Percentiles rank a stretch among this genome's conserved stretches.
phyloP scores from a whole-genome alignment of 2,797 vertebrate species.

The Myioborus melanocephalus region DNA sequence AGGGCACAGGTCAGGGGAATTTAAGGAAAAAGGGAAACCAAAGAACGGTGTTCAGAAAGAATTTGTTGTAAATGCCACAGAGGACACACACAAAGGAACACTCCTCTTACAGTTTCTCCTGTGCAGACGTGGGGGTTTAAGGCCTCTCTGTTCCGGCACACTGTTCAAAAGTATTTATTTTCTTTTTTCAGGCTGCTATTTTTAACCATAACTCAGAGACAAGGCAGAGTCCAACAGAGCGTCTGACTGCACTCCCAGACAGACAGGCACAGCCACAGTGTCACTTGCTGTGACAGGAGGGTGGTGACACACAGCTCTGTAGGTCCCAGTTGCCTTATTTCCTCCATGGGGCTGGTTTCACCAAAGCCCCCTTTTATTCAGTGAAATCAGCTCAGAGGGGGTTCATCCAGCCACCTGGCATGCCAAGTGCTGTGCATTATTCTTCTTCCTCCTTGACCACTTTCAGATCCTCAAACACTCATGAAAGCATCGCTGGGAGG shows the following conservation, averaged over 20 bases:
- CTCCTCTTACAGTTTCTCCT: background rate
- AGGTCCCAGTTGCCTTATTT: background rate
- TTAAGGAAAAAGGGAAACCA: background rate
- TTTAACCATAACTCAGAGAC: background rate
- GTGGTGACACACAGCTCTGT: background rate
- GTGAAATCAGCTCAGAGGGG: background rate
- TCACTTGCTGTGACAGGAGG: background rate
- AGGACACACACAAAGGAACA: background rate
- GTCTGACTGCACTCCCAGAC: background rate
- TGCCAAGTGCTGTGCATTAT: background rate
- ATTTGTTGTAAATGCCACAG: background rate
- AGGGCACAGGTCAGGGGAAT: background rate
- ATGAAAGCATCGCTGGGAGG: background rate
- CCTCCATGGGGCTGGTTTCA: background rate
- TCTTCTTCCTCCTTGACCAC: background rate
- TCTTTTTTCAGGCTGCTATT: background rate
- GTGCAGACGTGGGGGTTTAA: background rate
- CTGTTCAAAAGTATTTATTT: background rate
- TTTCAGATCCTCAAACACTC: background rate
- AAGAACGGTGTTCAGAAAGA: background rate
- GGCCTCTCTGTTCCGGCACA: background rate
- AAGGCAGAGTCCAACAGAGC: background rate
- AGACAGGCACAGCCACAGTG: background rate
- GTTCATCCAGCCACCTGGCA: background rate
- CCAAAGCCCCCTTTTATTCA: rapidly evolving